phyloP scores from a whole-genome alignment of 2,888 invertebrate species.

The Synergus gifuensis region DNA sequence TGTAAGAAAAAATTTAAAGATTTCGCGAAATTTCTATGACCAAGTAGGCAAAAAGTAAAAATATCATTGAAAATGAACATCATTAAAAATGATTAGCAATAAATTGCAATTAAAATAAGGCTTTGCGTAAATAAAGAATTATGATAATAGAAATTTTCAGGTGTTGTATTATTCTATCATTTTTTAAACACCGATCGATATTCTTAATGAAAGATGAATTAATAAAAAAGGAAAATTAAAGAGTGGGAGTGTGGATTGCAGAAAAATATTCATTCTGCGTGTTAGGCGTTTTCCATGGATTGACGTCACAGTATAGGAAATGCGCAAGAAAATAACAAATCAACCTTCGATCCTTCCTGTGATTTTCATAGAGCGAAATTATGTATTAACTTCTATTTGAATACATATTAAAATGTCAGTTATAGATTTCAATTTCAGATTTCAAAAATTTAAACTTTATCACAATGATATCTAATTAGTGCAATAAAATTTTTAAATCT shows the following conservation, averaged over 20 bases:
- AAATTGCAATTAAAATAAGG: neutral
- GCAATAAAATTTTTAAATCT: neutral
- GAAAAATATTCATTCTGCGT: neutral
- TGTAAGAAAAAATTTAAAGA: too few species aligned
- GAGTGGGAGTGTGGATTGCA: neutral
- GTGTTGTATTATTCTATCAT: neutral
- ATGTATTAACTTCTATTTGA: neutral
- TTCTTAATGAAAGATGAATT: neutral
- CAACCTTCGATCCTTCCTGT: neutral
- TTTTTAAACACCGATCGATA: neutral
- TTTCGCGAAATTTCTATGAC: neutral
- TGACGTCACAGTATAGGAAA: neutral
- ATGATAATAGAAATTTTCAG: neutral
- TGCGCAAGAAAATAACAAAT: neutral
- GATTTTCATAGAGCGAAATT: neutral
- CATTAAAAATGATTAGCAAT: neutral
- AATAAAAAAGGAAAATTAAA: neutral
- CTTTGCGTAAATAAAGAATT: neutral
- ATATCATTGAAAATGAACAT: neutral
- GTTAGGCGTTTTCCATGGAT: neutral
- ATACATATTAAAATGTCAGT: neutral
- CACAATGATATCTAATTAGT: too few species aligned
- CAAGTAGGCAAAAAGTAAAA: neutral
- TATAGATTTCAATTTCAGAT: neutral
- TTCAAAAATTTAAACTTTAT: too few species aligned